Evolutionary conservation across 2,888 invertebrate species (phyloP).

Genomic region (Aleiodes alternator): DNA sequence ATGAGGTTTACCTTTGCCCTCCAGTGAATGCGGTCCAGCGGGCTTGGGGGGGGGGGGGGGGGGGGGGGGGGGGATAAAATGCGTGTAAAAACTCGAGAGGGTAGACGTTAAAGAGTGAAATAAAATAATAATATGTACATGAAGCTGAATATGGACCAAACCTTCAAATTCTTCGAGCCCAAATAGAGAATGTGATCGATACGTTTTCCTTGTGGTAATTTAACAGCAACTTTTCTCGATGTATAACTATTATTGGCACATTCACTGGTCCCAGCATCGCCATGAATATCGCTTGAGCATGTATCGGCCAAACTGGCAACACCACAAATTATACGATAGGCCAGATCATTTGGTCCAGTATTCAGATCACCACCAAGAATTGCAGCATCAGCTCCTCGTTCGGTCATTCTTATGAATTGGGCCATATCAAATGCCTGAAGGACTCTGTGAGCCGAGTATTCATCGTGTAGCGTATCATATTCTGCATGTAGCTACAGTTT

Average conservation of each 20-base stretch:
- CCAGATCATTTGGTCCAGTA: constrained; percentile 90
- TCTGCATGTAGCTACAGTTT: constrained; percentile 92
- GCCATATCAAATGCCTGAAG: constrained; percentile 96
- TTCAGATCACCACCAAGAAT: constrained; percentile 97
- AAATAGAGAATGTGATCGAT: constrained; percentile 94
- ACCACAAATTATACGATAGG: constrained; percentile 81
- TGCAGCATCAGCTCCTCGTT: constrained; percentile 85
- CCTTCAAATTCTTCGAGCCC: constrained; percentile 69
- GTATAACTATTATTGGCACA: constrained; percentile 90
- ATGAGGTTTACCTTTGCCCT: too few relatives aligned
- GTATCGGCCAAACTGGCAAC: constrained; percentile 79
- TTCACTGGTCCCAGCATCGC: constrained; percentile 84
- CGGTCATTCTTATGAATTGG: constrained; percentile 93
- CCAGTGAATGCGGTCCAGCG: too few relatives aligned
- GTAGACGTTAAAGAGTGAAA: too few relatives aligned
- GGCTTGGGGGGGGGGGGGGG: too few relatives aligned
- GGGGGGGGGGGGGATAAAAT: too few relatives aligned
- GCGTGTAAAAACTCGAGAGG: too few relatives aligned
- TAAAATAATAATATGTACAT: constrained; percentile 1
- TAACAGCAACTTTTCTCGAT: constrained; percentile 76
- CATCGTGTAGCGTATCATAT: constrained; percentile 89
- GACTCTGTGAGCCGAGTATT: constrained; percentile 94
- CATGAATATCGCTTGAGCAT: constrained; percentile 67
- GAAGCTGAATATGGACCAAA: constrained; percentile 47
- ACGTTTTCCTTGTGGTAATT: constrained; percentile 85